Conservation (phyloP, 2,113 vertebrate species). For the Daboia siamensis region DNA sequence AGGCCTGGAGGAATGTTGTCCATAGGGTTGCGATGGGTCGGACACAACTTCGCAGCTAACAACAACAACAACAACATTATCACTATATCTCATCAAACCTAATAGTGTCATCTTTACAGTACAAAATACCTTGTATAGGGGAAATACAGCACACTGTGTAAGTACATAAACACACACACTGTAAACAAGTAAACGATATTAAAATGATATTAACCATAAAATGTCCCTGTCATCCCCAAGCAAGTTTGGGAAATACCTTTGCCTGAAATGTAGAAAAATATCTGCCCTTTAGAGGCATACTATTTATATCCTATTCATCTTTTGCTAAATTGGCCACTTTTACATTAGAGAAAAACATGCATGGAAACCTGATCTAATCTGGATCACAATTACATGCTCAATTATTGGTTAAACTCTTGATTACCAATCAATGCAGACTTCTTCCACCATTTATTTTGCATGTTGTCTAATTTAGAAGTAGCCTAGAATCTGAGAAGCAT, state of each 20-base stretch:
- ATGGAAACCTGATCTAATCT: neutral
- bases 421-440: neutral
- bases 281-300: neutral
- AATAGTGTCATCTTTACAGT: neutral
- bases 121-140: neutral
- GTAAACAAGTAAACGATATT: neutral
- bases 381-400: neutral
- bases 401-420: neutral
- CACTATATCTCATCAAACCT: neutral
- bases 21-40: too few species aligned
- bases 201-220: neutral
- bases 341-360: neutral
- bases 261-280: neutral
- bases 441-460: neutral
- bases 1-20: too few species aligned
- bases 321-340: neutral
- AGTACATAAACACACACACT: neutral
- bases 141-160: neutral
- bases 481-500: neutral
- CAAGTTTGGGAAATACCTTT: neutral
- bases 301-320: neutral
- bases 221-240: neutral
- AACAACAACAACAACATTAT: neutral
- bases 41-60: too few species aligned
- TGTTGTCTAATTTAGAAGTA: neutral